Evolutionary conservation across 2,888 invertebrate genomes (phyloP), one percentile per base, ranked within the genome.

Genomic region (Crocallis elinguaria): DNA sequence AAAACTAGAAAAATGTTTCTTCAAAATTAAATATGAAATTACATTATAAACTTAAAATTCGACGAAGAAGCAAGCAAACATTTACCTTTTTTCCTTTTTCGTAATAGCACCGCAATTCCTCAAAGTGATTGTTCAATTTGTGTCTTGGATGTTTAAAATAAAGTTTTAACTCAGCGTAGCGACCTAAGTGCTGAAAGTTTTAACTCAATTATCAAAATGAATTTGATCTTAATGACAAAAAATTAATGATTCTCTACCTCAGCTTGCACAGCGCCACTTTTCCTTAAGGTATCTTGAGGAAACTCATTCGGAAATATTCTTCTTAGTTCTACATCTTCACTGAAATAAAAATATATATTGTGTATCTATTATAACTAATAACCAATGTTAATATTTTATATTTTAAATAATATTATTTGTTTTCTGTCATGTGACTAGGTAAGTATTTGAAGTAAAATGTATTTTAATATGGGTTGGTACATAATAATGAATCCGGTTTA

Each of bases 221-320:
- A 25, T 7, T 25, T n/a, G 4, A 12, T 1, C 29, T 12, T 29
- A 12, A 29, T 12, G 12, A 12, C 11, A 16, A 46, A 12, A 13
- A 38, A 23, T 8, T 17, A 30, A n/a, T n/a, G n/a, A n/a, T n/a
- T n/a, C n/a, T n/a, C n/a, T 79, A 88, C 90, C 78, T 89, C 88
- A 21, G 88, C 75, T 64, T 87, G 80, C 8, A 71, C 2, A 2
- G 76, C 71, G 1, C 88, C 90, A 65, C 78, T 86, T 73, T 75
- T 85, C 49, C 85, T 67, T 2, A 88, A 55, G 0, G 86, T 85
- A 37, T 89, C 88, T 69, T 85, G 85, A 13, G 88, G 88, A 60
- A 90, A 90, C 66, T 89, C 88, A 49, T 56, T 76, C 0, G 90
- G 87, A 58, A 89, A 90, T 58, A 90, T 78, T 66, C 90, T 75